Evolutionary conservation across 2,797 vertebrate species (phyloP), one percentile per base, ranked within the genome.

Genomic region (Semaprochilodus insignis): DNA sequence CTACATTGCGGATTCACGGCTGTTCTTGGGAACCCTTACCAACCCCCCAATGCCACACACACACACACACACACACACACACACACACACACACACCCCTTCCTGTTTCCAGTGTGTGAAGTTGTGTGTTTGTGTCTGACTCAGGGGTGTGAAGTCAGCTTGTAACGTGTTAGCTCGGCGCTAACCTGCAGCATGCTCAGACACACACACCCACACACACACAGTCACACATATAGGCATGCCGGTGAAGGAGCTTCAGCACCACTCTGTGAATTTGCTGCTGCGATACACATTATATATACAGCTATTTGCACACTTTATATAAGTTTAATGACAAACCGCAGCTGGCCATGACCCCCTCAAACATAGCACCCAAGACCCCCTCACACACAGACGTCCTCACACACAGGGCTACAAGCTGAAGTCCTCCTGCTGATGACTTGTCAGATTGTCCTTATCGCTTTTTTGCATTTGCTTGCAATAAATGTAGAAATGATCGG

Each of bases 61-160:
- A 73, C 21, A 8, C 70, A 73, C 31, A 27, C 60, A 0, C 21
- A 8, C 70, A 73, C 31, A 27, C 60, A 0, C 21, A 8, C 70
- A 73, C 31, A 27, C 60, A 0, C 21, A 8, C 70, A 73, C 31
- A 27, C 60, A 0, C 21, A 8, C 70, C 65, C 62, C 16, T 80
- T 76, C 74, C 77, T 63, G 62, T 67, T 74, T 31, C 44, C 72
- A 70, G 84, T 81, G 82, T 84, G 82, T 86, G 78, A 77, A 54
- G 74, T 57, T 80, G 73, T 84, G 73, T 81, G 75, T 86, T 83
- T 83, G 87, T 81, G 85, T 86, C 81, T 85, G 81, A 85, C 71
- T 79, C 65, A 6, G 17, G 71, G 65, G 81, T 78, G 86, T 83
- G 75, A 85, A 81, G 57, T 83, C 81, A 78, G 44, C 57, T 62